Evolutionary conservation across 2,797 vertebrate species (phyloP).

Genomic region (Enteromius thamalakanensis): DNA sequence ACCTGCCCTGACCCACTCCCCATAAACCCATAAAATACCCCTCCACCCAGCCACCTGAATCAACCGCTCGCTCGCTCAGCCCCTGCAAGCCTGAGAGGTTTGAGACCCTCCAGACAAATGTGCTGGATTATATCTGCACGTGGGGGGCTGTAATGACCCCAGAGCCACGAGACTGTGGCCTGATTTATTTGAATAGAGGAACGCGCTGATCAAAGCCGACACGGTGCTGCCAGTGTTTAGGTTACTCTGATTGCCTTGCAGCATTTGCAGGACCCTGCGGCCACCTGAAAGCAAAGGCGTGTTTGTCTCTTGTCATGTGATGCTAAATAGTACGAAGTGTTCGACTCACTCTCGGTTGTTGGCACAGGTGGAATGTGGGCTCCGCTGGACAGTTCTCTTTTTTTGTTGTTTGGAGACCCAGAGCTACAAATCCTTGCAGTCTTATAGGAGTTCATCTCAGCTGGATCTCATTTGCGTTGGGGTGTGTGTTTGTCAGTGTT

Average conservation of each 20-base stretch:
- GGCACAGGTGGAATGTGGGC: constrained; percentile 27
- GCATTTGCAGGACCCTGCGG: background rate
- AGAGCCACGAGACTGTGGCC: background rate
- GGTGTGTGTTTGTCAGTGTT: constrained; percentile 34
- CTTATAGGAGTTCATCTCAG: constrained; percentile 59
- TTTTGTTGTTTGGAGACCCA: background rate
- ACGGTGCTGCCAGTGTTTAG: constrained; percentile 30
- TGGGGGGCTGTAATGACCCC: constrained; percentile 16
- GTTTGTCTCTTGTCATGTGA: constrained; percentile 30
- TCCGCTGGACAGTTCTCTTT: background rate
- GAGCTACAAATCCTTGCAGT: constrained; percentile 47
- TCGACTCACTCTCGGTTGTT: constrained; percentile 6
- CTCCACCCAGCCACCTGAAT: constrained; percentile 72
- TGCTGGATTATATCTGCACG: constrained; percentile 12
- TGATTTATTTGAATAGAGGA: constrained; percentile 42
- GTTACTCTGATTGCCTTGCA: constrained; percentile 33
- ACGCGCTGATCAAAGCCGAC: constrained; percentile 19
- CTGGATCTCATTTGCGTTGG: constrained; percentile 70
- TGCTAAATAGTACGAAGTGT: constrained; percentile 28
- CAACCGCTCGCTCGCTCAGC: constrained; percentile 67
- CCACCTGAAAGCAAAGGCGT: constrained; percentile 20
- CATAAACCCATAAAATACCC: constrained; percentile 54
- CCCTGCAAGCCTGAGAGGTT: background rate
- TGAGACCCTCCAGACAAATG: constrained; percentile 16
- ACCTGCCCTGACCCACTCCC: constrained; percentile 51